Percentiles rank a stretch among this genome's conserved stretches.
Evolutionary conservation across 2,113 vertebrate species (phyloP).

Genomic region (Willisornis vidua): DNA sequence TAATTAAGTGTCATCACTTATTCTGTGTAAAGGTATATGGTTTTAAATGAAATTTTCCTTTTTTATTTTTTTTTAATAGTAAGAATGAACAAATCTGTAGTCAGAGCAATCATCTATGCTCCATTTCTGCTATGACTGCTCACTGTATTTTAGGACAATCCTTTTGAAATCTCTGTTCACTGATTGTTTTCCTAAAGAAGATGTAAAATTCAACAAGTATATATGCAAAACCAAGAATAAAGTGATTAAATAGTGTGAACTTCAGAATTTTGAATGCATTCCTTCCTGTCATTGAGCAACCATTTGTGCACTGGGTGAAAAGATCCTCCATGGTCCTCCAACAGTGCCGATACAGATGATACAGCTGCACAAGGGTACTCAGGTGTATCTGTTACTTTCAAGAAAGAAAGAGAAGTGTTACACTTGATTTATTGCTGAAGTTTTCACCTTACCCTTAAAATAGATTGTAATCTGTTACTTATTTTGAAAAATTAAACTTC

Average conservation of each 20-base stretch:
- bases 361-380: neutral
- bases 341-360: neutral
- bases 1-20: neutral
- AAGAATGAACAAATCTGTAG: rapidly evolving
- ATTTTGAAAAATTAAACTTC: neutral
- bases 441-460: neutral
- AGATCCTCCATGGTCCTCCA: neutral
- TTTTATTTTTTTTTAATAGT: neutral
- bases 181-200: neutral
- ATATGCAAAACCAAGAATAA: neutral
- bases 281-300: neutral
- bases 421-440: neutral
- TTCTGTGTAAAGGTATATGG: neutral
- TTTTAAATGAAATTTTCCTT: neutral
- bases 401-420: neutral
- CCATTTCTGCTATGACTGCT: rapidly evolving
- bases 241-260: neutral
- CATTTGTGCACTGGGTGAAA: neutral
- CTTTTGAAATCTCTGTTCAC: neutral
- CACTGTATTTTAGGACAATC: neutral
- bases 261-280: neutral
- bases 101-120: neutral
- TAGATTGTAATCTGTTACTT: neutral
- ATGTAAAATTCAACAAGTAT: neutral
- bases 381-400: neutral